Base-by-base conservation (phyloP, 2,113 vertebrate genomes). In the Apus apus region DNA sequence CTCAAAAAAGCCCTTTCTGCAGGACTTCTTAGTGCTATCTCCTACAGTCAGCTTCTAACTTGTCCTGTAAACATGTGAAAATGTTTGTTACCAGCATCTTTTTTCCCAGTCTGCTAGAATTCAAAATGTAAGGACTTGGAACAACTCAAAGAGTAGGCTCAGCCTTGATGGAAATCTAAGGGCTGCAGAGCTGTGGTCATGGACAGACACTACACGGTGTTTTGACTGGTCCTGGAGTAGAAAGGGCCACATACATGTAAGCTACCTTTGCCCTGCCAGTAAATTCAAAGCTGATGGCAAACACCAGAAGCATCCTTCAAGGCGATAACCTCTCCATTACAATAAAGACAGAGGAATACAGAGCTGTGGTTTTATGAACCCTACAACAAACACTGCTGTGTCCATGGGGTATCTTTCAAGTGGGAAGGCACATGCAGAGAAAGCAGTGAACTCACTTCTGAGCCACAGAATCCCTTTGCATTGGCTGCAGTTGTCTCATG, bases 131-230 rank as follows among this genome's bases (percentile, higher is more conserved):
- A 93, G 85, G 16, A 23, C 61, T 51, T 45, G 73, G 80, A 92
- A 50, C n/a, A 81, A 11, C 17, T 60, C 66, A 26, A 88, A 64
- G 32, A 78, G 48, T 6, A 89, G 48, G 32, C 48, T 94, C 14
- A 12, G 70, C 26, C 57, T 30, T 78, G 81, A 94, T 94, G 91
- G 91, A 95, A 96, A 94, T 85, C 48, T 60, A 40, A 75, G 57
- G 65, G 38, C 77, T 87, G 65, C n/a, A 87, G 84, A 67, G 53
- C 57, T 36, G 36, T 2, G 80, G 87, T 96, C 91, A 65, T 75
- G 87, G 57, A 53, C 70, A 85, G 72, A 61, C 38, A 68, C 65
- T 60, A 67, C 65, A 6, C 0, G 9, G 36, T 92, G 76, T 85
- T 94, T 91, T 85, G 58, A n/a, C 92, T 70, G 74, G 89, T 67